A percentile compares a stretch with the other conserved stretches of the same genome.
These are phyloP conservation scores for Dryobates pubescens DNA, from an alignment of 2,797 vertebrate genomes.

Conservation along the genomic window DNA sequence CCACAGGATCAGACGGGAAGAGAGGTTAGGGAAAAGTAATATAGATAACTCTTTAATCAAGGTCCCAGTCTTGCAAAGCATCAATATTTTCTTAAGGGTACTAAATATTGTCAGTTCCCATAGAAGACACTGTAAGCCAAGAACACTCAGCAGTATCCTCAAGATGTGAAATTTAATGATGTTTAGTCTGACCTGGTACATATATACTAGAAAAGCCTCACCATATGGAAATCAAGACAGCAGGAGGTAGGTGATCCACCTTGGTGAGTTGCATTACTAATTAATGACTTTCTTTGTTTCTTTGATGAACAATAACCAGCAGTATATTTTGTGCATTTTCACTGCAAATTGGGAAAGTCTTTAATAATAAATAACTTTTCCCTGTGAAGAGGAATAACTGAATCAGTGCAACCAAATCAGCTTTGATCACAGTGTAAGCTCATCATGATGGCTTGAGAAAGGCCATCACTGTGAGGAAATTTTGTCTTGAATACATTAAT, in stretches of 20 bases:
- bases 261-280: not conserved
- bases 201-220: not conserved
- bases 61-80: not conserved
- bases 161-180: not conserved
- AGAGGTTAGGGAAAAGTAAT: not conserved
- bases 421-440: not conserved
- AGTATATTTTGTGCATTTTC: not conserved
- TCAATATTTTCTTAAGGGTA: not conserved
- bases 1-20: not conserved
- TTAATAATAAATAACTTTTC: too few species aligned
- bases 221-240: not conserved
- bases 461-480: not conserved
- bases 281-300: not conserved
- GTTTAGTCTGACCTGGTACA: not conserved
- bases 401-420: not conserved
- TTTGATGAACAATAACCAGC: not conserved
- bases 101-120: not conserved
- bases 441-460: not conserved
- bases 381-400: not conserved
- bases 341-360: not conserved
- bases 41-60: not conserved
- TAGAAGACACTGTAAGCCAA: not conserved
- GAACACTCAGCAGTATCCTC: not conserved
- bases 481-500: not conserved
- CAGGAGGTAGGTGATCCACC: not conserved